phyloP scores from a whole-genome alignment of 2,888 invertebrate species.

The Xestia c-nigrum region DNA sequence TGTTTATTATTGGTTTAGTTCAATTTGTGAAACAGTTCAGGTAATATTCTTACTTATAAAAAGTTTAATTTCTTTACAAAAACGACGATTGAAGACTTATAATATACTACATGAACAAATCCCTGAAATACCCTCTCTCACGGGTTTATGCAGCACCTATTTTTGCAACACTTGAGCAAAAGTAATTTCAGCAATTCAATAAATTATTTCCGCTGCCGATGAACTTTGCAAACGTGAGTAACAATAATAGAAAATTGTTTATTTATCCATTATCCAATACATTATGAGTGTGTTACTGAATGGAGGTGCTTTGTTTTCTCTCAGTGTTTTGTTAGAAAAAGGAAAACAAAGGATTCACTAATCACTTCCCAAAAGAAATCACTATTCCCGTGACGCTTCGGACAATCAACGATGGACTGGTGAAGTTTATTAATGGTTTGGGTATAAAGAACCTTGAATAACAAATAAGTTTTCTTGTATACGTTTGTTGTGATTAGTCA shows the following conservation, averaged over 20 bases:
- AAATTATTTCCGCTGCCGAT: neutral
- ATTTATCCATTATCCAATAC: too few relatives aligned
- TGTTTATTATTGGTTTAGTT: too few relatives aligned
- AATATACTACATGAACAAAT: neutral
- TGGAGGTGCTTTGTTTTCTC: neutral
- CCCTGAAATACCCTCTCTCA: neutral
- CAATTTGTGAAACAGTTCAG: too few relatives aligned
- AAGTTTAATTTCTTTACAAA: too few relatives aligned
- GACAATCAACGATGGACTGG: neutral
- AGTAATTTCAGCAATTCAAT: neutral
- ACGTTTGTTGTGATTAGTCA: too few relatives aligned
- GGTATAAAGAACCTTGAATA: neutral
- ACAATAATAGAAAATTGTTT: too few relatives aligned
- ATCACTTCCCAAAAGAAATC: neutral
- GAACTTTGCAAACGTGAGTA: neutral
- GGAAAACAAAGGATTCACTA: conserved; percentile 10
- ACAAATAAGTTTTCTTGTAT: neutral
- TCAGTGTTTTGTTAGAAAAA: neutral
- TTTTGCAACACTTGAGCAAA: neutral
- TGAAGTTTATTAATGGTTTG: neutral
- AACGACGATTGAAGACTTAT: neutral
- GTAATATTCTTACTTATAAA: too few relatives aligned
- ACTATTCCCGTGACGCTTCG: neutral
- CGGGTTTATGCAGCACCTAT: neutral
- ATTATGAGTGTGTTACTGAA: too few relatives aligned